Evolutionary conservation across 2,888 invertebrate genomes (phyloP).

Genomic region (Dermolepida albohirtum): DNA sequence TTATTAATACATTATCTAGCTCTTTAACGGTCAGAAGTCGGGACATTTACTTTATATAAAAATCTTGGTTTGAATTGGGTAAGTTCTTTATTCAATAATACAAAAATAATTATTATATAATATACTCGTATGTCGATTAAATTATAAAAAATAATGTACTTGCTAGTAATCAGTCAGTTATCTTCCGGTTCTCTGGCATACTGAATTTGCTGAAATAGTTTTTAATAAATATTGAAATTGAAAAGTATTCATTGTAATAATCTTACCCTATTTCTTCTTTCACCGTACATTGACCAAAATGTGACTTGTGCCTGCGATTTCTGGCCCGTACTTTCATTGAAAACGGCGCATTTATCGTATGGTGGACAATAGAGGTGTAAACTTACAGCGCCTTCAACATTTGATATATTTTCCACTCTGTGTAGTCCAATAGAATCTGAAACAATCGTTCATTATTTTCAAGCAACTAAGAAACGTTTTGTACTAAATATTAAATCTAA

Average conservation of each 20-base stretch:
- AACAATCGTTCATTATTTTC: constrained; percentile 36
- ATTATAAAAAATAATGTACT: constrained; percentile 19
- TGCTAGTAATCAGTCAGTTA: constrained; percentile 50
- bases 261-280: constrained; percentile 75
- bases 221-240: constrained; percentile 18
- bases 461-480: background rate
- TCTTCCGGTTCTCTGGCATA: constrained; percentile 58
- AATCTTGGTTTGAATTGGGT: too few relatives aligned
- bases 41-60: too few relatives aligned
- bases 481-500: background rate
- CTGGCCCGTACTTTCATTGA: constrained; percentile 91
- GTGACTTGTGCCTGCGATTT: constrained; percentile 79
- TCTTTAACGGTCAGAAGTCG: too few relatives aligned
- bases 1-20: too few relatives aligned
- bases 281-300: constrained; percentile 94
- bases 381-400: constrained; percentile 89
- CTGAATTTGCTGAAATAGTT: constrained; percentile 53
- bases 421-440: constrained; percentile 94
- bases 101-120: too few relatives aligned
- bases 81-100: too few relatives aligned
- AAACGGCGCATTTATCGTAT: constrained; percentile 87
- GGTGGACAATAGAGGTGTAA: constrained; percentile 97
- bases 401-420: constrained; percentile 93
- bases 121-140: constrained; percentile 1
- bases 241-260: background rate